Percentiles rank a stretch among this genome's conserved stretches.
Evolutionary conservation across 2,113 vertebrate genomes (phyloP).

Genomic region (Erythrocercus mccallii): DNA sequence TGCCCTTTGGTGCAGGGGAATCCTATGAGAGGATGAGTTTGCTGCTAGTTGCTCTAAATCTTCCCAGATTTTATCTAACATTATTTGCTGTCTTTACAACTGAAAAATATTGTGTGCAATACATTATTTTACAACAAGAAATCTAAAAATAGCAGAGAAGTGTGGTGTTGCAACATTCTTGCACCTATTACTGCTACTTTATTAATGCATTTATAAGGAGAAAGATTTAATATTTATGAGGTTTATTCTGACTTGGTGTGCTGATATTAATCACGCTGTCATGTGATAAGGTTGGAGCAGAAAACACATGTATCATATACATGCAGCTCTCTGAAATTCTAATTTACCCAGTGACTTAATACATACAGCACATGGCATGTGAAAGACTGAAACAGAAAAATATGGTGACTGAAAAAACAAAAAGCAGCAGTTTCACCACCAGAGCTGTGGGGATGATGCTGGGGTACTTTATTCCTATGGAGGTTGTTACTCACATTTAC

Average conservation of each 20-base stretch:
- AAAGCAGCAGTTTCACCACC: background rate
- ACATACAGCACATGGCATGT: background rate
- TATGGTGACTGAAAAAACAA: background rate
- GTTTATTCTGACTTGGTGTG: background rate
- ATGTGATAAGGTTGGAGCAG: background rate
- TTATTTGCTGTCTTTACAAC: background rate
- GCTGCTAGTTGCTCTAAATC: background rate
- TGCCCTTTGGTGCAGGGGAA: background rate
- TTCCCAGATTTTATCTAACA: background rate
- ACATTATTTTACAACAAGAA: background rate
- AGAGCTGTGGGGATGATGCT: background rate
- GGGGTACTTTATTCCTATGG: background rate
- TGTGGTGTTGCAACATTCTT: background rate
- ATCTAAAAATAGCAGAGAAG: background rate
- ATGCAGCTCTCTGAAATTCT: background rate
- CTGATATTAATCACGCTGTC: background rate
- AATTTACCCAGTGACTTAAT: background rate
- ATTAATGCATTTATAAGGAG: background rate
- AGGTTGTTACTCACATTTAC: background rate
- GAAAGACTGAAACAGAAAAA: background rate
- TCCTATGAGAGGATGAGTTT: background rate
- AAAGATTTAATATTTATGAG: background rate
- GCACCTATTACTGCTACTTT: background rate
- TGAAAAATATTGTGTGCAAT: background rate
- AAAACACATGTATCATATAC: background rate